Base-by-base conservation (phyloP, 2,113 vertebrate species). In the Grus americana region DNA sequence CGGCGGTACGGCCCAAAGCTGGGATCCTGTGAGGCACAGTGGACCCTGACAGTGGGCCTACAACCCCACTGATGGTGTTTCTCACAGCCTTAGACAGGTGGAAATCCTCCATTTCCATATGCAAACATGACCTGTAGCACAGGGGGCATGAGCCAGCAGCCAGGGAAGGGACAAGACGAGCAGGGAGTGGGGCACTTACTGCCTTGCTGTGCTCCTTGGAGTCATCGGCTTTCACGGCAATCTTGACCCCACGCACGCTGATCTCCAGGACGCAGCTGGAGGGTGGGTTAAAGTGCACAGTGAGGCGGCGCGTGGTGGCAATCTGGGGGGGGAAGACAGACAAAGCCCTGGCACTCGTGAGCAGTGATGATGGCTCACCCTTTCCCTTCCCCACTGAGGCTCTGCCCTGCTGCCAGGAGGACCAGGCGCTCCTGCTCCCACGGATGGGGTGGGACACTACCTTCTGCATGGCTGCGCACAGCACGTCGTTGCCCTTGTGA, bases 401-500 rank as follows among this genome's bases (percentile, higher is more conserved):
- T 40, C 32, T 57, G 65, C n/a, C 29, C 54, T 59, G 84, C 80
- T 81, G 73, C 75, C 67, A 50, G 46, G 20, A 87, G 84, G 5
- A 94, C 50, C 29, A 47, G 72, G 62, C 4, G 0, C 44, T 73
- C n/a, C 65, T 29, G 17, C 83, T 86, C 30, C 67, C 19, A 6
- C 20, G 44, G 32, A 3, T 8, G 24, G 38, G 29, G 36, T 17
- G 12, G 49, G 66, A 72, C 21, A 10, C 59, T 98, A 99, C 99
- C 99, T 99, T 99, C 98, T 99, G 99, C 99, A 99, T 99, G 88
- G 99, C 99, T 3, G 99, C 99, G 24, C 99, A 99, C 81, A 99
- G 98, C 82, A 99, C 99, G 2, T 99, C 99, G 0, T 99, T 99
- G 97, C 99, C 99, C 97, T 99, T 99, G 98, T 99, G 99, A 95